Evolutionary conservation across 1,140 invertebrate species (phyloP).

Genomic region (Araneus ventricosus): DNA sequence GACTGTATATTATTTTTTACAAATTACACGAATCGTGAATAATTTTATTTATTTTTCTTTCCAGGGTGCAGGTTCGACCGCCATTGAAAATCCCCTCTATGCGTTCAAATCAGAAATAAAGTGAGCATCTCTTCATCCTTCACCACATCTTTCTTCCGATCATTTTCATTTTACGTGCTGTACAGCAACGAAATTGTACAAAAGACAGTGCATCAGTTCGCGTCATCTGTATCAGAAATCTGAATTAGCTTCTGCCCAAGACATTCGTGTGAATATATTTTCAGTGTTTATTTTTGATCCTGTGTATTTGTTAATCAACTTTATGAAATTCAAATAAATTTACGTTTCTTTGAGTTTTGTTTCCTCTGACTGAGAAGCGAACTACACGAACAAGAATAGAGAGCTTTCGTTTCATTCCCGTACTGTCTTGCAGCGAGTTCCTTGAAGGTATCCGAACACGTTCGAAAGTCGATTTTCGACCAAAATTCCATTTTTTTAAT

Average conservation of each 20-base stretch:
- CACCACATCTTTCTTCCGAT: not conserved
- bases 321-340: not conserved
- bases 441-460: no score
- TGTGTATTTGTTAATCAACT: not conserved
- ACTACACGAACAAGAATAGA: no score
- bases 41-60: not conserved
- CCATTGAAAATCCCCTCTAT: constrained; percentile 72
- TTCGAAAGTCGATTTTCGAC: no score
- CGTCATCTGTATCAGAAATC: not conserved
- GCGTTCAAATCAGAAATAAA: constrained; percentile 72
- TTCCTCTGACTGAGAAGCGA: no score
- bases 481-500: no score
- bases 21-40: no score
- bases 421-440: no score
- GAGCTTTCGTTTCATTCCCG: no score
- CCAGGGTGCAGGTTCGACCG: constrained; percentile 60
- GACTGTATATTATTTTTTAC: no score
- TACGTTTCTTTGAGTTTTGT: not conserved
- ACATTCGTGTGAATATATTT: not conserved
- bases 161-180: not conserved
- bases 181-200: not conserved
- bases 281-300: not conserved
- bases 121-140: not conserved
- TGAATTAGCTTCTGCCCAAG: not conserved
- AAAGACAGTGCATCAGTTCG: not conserved